Conservation (phyloP, 2,888 invertebrate genomes). For the Leptinotarsa juncta region DNA sequence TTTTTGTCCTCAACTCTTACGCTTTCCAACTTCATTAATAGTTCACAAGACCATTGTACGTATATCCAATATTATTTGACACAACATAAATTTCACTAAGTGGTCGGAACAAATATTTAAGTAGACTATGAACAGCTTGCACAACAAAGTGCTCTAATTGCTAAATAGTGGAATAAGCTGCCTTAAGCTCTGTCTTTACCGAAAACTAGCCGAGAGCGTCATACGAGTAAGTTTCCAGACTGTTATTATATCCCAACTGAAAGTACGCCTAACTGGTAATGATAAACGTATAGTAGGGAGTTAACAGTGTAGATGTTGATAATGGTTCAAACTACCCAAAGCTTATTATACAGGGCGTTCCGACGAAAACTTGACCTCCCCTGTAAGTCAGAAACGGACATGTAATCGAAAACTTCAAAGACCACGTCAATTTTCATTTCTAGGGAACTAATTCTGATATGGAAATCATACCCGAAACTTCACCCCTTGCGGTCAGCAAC, state of each 20-base stretch:
- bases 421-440: no score
- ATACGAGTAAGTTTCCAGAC: background rate
- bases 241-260: background rate
- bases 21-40: no score
- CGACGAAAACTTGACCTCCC: no score
- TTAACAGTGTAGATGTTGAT: background rate
- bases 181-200: constrained; percentile 1
- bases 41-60: no score
- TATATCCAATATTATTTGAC: no score
- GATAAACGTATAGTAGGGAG: background rate
- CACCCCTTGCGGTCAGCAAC: no score
- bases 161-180: background rate
- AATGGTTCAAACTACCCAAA: background rate
- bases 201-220: background rate
- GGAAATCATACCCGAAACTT: no score
- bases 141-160: constrained; percentile 13
- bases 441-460: no score
- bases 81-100: background rate
- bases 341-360: background rate
- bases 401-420: no score
- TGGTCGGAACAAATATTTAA: background rate
- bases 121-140: background rate
- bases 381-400: no score
- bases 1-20: no score
- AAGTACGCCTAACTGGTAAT: background rate